Evolutionary conservation across 2,888 invertebrate species (phyloP), one percentile per base, ranked within the genome.

Genomic region (Cerastis leucographa): DNA sequence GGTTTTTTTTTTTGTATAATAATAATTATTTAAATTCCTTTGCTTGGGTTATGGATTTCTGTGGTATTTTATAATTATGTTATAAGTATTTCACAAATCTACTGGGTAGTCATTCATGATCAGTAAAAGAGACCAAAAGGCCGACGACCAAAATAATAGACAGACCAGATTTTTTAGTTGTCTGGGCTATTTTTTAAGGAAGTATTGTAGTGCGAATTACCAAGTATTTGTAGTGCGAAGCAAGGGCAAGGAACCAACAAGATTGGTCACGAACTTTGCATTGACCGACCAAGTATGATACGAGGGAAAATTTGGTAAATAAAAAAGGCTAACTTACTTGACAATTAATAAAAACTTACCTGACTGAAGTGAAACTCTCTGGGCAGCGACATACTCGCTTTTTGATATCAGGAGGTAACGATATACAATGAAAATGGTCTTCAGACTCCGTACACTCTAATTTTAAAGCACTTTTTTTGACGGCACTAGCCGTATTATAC

Each of bases 311-410:
- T 9, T 29, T 29, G 1, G 56, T 25, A 19, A 35, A 61, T 59
- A 29, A 56, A 61, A 29, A 19, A 25, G 54, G n/a, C 6, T 25
- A 19, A 35, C 19, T 19, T 19, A 19, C 19, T 19, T 29, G 8
- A 29, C 17, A 29, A 59, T 2, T 56, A 56, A 17, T 2, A 25
- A 12, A 29, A 25, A 87, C 96, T 95, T 87, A 97, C 97, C 95
- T 97, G 96, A 88, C 97, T 97, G 88, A 97, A 97, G 87, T 97
- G 97, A 92, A 97, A 97, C 91, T 97, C 97, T 88, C 97, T 94
- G 77, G 97, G 97, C 85, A 97, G 90, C 89, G 97, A 97, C 97
- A 97, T 97, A 61, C 91, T 49, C 62, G 51, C 14, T 42, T 79
- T 94, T 78, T 94, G 4, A 96, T 96, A 35, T 96, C 96, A 0